phyloP scores from a whole-genome alignment of 1,140 invertebrate genomes.

The Penaeus indicus region DNA sequence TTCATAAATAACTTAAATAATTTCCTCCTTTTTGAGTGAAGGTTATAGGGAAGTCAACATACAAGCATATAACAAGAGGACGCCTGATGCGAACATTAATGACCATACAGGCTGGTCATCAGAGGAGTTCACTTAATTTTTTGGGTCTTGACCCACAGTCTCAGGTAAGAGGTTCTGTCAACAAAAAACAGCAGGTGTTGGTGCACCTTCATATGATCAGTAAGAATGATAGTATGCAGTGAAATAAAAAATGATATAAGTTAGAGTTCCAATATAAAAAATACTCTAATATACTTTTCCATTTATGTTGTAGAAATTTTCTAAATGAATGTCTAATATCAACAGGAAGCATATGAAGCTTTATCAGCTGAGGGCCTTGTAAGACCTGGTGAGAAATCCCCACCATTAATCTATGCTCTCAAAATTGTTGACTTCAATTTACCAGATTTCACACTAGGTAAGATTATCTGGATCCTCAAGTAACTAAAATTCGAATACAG shows the following conservation, averaged over 20 bases:
- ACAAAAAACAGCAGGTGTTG: too few species aligned
- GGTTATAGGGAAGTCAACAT: slow-evolving; percentile 78
- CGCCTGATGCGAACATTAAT: slow-evolving; percentile 81
- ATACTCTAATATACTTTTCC: too few species aligned
- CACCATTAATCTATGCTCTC: slow-evolving; percentile 88
- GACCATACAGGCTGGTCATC: slow-evolving; percentile 84
- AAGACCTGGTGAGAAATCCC: slow-evolving; percentile 78
- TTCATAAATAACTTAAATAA: background rate
- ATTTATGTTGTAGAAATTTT: background rate
- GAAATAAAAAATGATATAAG: too few species aligned
- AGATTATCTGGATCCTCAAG: slow-evolving; percentile 57
- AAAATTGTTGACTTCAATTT: slow-evolving; percentile 84
- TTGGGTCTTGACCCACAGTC: slow-evolving; percentile 54
- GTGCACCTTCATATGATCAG: too few species aligned
- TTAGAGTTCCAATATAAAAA: too few species aligned
- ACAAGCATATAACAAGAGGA: slow-evolving; percentile 77
- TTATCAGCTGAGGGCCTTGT: slow-evolving; percentile 81
- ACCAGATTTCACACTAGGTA: slow-evolving; percentile 90
- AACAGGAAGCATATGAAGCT: slow-evolving; percentile 88
- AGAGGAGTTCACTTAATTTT: slow-evolving; percentile 86
- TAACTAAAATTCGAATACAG: background rate
- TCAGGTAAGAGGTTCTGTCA: slow-evolving; percentile 29
- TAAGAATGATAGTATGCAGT: too few species aligned
- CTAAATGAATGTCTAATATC: background rate
- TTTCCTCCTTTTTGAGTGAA: background rate